Evolutionary conservation across 2,888 invertebrate species (phyloP).

Genomic region (Polydrusus cervinus): DNA sequence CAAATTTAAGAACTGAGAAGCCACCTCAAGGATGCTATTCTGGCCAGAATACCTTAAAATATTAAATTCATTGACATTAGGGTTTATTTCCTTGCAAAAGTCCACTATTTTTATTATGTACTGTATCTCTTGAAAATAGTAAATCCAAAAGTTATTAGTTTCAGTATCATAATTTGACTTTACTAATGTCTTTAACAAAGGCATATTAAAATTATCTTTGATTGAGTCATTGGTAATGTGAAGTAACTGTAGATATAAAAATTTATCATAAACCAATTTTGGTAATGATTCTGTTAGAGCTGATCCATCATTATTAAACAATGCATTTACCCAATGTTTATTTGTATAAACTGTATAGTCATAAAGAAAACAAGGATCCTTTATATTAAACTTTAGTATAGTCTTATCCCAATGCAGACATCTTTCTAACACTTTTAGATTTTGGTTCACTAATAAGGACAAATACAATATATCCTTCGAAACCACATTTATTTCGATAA

Average conservation of each 20-base stretch:
- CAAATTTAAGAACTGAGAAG: conserved; percentile 61
- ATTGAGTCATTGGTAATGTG: conserved; percentile 61
- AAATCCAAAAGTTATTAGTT: conserved; percentile 63
- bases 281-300: conserved; percentile 52
- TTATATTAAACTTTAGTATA: conserved; percentile 60
- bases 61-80: conserved; percentile 47
- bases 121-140: conserved; percentile 62
- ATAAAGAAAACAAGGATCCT: conserved; percentile 63
- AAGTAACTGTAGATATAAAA: conserved; percentile 62
- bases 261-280: conserved; percentile 58
- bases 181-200: conserved; percentile 55
- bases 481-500: conserved; percentile 59
- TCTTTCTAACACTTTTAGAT: conserved; percentile 59
- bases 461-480: conserved; percentile 63
- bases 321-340: conserved; percentile 66
- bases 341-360: conserved; percentile 65
- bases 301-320: conserved; percentile 60
- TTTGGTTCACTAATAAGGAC: conserved; percentile 60
- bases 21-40: conserved; percentile 60
- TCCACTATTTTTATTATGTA: conserved; percentile 60
- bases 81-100: conserved; percentile 60
- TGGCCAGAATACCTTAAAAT: conserved; percentile 56
- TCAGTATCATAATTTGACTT: conserved; percentile 49
- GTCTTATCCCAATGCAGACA: conserved; percentile 61
- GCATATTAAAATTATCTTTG: conserved; percentile 54